Base-by-base conservation (phyloP, 2,113 vertebrate species). In the Tapirus terrestris region DNA sequence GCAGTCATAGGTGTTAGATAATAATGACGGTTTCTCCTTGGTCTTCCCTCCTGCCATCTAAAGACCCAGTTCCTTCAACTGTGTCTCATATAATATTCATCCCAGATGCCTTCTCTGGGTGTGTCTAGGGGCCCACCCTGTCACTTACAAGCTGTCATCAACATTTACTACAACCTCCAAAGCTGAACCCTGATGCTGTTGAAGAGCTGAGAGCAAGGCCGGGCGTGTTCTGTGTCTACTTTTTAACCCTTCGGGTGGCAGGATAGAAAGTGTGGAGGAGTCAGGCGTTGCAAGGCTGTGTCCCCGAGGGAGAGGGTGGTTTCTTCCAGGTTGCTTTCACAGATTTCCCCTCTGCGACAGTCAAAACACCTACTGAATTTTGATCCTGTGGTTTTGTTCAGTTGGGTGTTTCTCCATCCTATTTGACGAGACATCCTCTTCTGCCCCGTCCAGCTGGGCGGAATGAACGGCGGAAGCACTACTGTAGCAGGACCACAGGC, bases 271-370 rank as follows among this genome's bases (percentile, higher is more conserved):
- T 0, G 31, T 21, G 7, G 45, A 51, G 10, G 31, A 21, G 14
- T 0, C 6, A 33, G 45, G 45, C 4, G 63, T 33, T 0, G 33
- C 0, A 7, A 75, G 70, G 53, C 48, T 7, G 6, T 14, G 29
- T 83, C 48, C 33, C 72, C 27, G 9, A n/a, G 73, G 79, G 31
- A 6, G 7, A n/a, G 29, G 4, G 18, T 6, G 8, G 33, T 23
- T 53, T 60, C 36, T 56, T 33, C 1, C n/a, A 23, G 29, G 36
- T 2, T 1, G 5, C 21, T 18, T 56, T 16, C 27, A 8, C 0
- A 4, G 48, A 6, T 21, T 60, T 36, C 14, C 14, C n/a, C 33
- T 31, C 29, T 1, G 6, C 6, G 2, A 1, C 0, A 8, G 48
- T 17, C 18, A 0, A 5, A 48, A 61, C 1, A 4, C 45, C 12